Evolutionary conservation across 2,797 vertebrate species (phyloP), one percentile per base, ranked within the genome.

Genomic region (Halcyon smyrnensis): DNA sequence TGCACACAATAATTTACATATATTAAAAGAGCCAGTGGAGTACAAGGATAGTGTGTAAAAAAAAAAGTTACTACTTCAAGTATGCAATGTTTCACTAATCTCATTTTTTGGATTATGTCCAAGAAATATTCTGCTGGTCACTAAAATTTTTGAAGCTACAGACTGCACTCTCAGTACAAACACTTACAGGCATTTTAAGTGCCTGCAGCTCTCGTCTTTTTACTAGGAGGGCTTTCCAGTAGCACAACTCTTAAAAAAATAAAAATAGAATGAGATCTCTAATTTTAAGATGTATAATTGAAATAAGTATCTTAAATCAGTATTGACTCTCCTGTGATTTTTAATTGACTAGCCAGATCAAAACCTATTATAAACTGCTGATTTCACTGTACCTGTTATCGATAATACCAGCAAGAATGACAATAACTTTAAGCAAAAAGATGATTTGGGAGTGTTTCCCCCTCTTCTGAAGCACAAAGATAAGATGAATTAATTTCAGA

Each of bases 391-490:
- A 63, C 2, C 5, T n/a, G 23, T 17, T 56, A 74, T 1, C n/a
- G 23, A 15, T 23, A 82, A 76, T 30, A 62, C 10, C 16, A 63
- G 19, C 8, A 75, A 88, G 9, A 20, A 76, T 25, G 45, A 76
- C 39, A 74, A 48, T 9, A 34, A 17, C 37, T 68, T 32, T 82
- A 87, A 57, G n/a, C n/a, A 67, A 85, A 67, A 50, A 32, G 1
- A 30, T 10, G 0, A 63, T 39, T 21, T 43, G 9, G 7, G 21
- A 1, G 8, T 48, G 32, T 23, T 67, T 8, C 20, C 9, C 25
- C 30, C 6, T 4, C 15, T 76, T 83, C 45, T 51, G 50, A 87
- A 88, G 76, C 16, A 74, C 18, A 84, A 67, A 78, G 11, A 24
- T 46, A 81, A 70, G 4, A 6, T 43, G 50, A 88, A 84, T 28